These are phyloP conservation scores for Hyposoter didymator DNA, from an alignment of 2,888 invertebrate genomes.

Conservation along the genomic window DNA sequence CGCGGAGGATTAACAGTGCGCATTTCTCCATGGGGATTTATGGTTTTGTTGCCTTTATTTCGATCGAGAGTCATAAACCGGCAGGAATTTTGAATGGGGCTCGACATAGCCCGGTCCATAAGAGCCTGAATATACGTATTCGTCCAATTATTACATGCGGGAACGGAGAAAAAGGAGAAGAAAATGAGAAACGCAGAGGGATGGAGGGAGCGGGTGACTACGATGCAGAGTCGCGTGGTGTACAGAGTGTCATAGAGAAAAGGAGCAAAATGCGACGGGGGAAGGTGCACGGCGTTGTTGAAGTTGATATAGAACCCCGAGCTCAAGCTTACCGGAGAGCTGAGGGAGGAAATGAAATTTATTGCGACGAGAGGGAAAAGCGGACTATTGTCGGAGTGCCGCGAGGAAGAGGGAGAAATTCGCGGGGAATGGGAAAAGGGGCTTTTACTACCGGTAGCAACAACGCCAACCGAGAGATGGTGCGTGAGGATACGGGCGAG, in stretches of 20 bases:
- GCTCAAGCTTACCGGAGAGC: conserved; percentile 37
- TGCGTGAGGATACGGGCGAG: conserved; percentile 58
- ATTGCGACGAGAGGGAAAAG: conserved; percentile 63
- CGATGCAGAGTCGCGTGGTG: neutral
- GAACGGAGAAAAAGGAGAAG: conserved; percentile 13
- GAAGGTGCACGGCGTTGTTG: conserved; percentile 30
- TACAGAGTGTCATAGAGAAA: conserved; percentile 9
- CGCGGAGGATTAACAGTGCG: neutral
- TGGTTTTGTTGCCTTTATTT: neutral
- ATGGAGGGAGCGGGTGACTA: conserved; percentile 8
- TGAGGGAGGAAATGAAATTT: conserved; percentile 64
- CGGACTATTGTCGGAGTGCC: conserved; percentile 29
- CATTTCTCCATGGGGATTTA: neutral
- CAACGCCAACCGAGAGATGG: conserved; percentile 55
- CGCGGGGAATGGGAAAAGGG: conserved; percentile 4
- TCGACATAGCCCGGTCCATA: neutral
- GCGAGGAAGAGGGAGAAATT: conserved; percentile 26
- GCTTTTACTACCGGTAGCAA: conserved; percentile 39
- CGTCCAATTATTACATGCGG: conserved; percentile 39
- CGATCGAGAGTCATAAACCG: neutral
- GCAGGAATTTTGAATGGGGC: neutral
- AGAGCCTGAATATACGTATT: neutral
- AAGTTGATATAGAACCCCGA: conserved; percentile 52
- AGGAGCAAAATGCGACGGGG: conserved; percentile 36
- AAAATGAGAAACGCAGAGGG: conserved; percentile 15